phyloP scores from a whole-genome alignment of 2,888 invertebrate species.

The Salticus scenicus region DNA sequence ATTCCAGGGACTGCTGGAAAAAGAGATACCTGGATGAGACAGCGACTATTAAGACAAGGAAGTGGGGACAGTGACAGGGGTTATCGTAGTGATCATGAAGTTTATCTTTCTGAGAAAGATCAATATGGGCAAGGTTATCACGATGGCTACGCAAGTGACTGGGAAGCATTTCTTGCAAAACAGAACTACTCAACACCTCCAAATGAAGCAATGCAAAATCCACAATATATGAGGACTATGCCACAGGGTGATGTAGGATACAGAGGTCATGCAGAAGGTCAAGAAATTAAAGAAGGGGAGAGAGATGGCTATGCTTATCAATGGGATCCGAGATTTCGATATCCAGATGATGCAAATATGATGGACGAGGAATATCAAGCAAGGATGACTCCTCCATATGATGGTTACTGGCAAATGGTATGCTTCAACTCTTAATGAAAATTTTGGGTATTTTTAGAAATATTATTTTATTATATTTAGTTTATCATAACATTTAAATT shows the following conservation, averaged over 20 bases:
- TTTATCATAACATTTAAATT: no score
- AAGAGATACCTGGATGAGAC: conserved; percentile 60
- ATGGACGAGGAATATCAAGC: conserved; percentile 52
- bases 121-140: conserved; percentile 51
- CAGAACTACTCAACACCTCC: conserved; percentile 33
- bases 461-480: no score
- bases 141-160: conserved; percentile 70
- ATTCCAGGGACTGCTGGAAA: conserved; percentile 34
- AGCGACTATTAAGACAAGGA: conserved; percentile 51
- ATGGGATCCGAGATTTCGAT: conserved; percentile 44
- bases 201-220: conserved; percentile 15
- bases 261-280: conserved; percentile 64
- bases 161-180: conserved; percentile 67
- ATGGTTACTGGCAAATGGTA: conserved; percentile 65
- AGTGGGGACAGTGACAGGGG: conserved; percentile 68
- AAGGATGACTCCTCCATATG: conserved; percentile 41
- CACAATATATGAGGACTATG: conserved; percentile 36
- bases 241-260: conserved; percentile 43
- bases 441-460: no score
- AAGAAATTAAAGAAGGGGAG: conserved; percentile 55
- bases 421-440: no score
- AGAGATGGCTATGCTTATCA: conserved; percentile 30
- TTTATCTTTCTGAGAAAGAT: conserved; percentile 60
- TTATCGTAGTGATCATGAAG: conserved; percentile 69
- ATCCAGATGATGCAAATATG: conserved; percentile 31